These are phyloP conservation scores for Chauna torquata DNA, from an alignment of 2,113 vertebrate genomes.

Conservation along the genomic window DNA sequence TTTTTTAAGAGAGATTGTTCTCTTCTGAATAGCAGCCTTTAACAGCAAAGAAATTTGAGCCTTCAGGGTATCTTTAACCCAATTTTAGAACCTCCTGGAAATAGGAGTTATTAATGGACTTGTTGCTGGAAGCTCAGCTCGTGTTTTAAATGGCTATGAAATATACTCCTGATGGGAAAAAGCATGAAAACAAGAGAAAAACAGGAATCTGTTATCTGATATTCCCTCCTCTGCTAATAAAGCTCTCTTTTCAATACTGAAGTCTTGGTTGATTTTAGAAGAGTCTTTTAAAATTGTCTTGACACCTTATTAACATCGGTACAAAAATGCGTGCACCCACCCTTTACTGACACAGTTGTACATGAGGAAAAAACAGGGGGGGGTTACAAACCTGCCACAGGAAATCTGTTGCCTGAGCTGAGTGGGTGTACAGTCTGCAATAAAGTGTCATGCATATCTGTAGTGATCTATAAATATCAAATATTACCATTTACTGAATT, in stretches of 20 bases:
- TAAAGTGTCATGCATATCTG: not conserved
- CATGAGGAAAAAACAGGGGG: not conserved
- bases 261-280: not conserved
- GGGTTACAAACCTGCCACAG: not conserved
- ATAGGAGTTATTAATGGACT: not conserved
- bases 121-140: conserved; percentile 38
- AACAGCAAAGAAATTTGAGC: not conserved
- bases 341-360: not conserved
- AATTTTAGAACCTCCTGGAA: conserved; percentile 31
- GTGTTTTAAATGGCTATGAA: conserved; percentile 9
- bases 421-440: not conserved
- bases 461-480: not conserved
- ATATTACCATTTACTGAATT: not conserved
- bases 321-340: not conserved
- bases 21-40: not conserved
- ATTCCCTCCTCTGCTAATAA: not conserved
- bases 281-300: not conserved
- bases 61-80: conserved; percentile 24
- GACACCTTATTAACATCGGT: not conserved
- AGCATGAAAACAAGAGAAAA: not conserved
- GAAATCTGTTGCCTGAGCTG: not conserved
- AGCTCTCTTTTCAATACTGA: not conserved
- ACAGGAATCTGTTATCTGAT: not conserved
- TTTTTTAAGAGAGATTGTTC: not conserved
- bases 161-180: not conserved